A percentile compares a stretch with the other conserved stretches of the same genome.
Conservation (phyloP, 2,888 invertebrate species). For the Pollenia labialis region DNA sequence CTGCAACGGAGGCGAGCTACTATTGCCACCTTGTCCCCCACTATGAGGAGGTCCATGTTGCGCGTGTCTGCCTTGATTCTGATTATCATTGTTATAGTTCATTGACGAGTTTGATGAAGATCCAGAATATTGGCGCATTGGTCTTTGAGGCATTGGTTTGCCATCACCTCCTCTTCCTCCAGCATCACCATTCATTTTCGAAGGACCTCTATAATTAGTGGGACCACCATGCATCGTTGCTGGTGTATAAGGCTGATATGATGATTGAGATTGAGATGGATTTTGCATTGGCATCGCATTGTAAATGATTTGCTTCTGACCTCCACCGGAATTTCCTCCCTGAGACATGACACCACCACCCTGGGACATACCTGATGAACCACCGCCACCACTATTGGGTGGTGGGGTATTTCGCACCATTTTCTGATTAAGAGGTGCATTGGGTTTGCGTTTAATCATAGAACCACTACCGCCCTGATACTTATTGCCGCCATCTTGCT, state of each 20-base stretch:
- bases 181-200: conserved; percentile 83
- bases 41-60: conserved; percentile 78
- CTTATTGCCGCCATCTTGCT: conserved; percentile 77
- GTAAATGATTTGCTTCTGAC: conserved; percentile 76
- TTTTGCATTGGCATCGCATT: conserved; percentile 80
- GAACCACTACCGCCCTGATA: conserved; percentile 83
- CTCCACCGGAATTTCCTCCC: conserved; percentile 73
- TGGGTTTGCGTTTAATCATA: conserved; percentile 90
- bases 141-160: conserved; percentile 82
- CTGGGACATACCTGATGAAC: conserved; percentile 73
- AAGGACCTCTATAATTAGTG: conserved; percentile 77
- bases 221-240: conserved; percentile 75
- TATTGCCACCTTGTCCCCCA: conserved; percentile 73
- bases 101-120: conserved; percentile 79
- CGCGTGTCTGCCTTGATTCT: conserved; percentile 75
- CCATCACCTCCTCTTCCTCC: conserved; percentile 78
- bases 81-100: conserved; percentile 78
- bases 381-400: conserved; percentile 80
- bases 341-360: conserved; percentile 70
- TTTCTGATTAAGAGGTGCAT: conserved; percentile 85
- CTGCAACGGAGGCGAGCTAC: conserved; percentile 75
- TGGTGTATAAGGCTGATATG: conserved; percentile 80
- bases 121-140: conserved; percentile 81
- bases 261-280: conserved; percentile 78
- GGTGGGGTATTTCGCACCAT: conserved; percentile 87